Evolutionary conservation across 2,888 invertebrate species (phyloP), one percentile per base, ranked within the genome.

Genomic region (Amphipyra berbera): DNA sequence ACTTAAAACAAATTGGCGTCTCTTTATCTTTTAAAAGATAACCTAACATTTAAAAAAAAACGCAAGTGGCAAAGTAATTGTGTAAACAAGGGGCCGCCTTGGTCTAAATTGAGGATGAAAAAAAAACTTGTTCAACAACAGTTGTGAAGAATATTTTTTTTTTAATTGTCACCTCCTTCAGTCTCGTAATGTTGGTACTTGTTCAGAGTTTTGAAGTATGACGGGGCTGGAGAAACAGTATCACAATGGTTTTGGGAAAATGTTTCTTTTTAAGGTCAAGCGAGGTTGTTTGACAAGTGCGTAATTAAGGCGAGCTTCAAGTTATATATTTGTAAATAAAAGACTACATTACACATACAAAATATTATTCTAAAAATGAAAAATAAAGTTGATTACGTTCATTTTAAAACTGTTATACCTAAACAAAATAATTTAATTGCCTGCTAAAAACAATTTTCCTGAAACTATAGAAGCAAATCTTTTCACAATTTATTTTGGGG

Each of bases 31-130:
- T 15, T 30, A 49, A 46, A 57, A 44, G 0, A 54, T 50, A 33
- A 46, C 7, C 8, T 45, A 42, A 37, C 7, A 15, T 38, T 41
- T 5, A 6, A 30, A 30, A 6, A 40, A 44, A 42, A 40, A 41
- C 13, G 1, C 41, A 60, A 49, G 37, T 33, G 47, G 44, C 52
- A 56, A 30, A 4, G 4, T 30, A 30, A 71, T 45, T 50, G 42
- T 41, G 42, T 73, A 67, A 73, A 61, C 56, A 67, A 61, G 52
- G 53, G 50, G 47, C 47, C 35, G 47, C 37, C 50, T 48, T 47
- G 52, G n/a, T 15, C 56, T 61, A 27, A 46, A 54, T 60, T 46
- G 47, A 33, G 9, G 41, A n/a, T 7, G 42, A 41, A 59, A 53
- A 58, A 48, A 41, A 45, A 54, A 42, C 37, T 42, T 46, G 40